Conservation (phyloP, 2,113 vertebrate species). For the Dinomys branickii region DNA sequence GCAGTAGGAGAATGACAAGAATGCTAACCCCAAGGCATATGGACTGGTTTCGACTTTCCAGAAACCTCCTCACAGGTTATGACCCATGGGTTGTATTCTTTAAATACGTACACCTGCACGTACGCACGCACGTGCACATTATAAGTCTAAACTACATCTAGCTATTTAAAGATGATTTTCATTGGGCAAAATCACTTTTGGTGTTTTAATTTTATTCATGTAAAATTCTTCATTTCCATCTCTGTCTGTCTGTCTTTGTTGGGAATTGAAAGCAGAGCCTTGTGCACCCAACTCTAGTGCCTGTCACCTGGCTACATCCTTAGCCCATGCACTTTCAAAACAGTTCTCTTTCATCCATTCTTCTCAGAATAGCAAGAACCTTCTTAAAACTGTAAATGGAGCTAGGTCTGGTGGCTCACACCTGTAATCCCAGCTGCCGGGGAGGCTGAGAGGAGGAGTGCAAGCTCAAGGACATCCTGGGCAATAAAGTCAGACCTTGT, state of each 20-base stretch:
- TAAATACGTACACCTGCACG: neutral
- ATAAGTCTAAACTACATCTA: neutral
- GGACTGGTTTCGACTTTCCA: slow-evolving; percentile 50
- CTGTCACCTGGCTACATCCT: neutral
- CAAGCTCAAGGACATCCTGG: neutral
- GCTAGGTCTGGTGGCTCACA: neutral
- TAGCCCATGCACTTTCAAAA: neutral
- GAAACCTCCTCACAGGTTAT: neutral
- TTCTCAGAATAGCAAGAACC: slow-evolving; percentile 7
- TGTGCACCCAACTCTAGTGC: neutral
- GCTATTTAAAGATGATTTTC: slow-evolving; percentile 41
- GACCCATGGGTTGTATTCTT: neutral
- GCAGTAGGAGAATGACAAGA: slow-evolving; percentile 59
- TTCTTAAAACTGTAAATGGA: neutral
- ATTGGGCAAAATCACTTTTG: neutral
- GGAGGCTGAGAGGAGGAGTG: neutral
- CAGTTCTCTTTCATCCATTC: slow-evolving; percentile 30
- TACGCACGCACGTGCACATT: too few relatives aligned
- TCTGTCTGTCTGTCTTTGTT: neutral
- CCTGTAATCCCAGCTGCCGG: neutral
- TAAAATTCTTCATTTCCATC: neutral
- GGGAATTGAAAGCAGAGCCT: neutral
- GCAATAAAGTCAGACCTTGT: neutral
- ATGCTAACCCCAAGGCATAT: slow-evolving; percentile 47
- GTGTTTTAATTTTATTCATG: slow-evolving; percentile 46